These are phyloP conservation scores for Caenorhabditis sp. DNA, from an alignment of 2,888 invertebrate genomes.

Conservation along the genomic window DNA sequence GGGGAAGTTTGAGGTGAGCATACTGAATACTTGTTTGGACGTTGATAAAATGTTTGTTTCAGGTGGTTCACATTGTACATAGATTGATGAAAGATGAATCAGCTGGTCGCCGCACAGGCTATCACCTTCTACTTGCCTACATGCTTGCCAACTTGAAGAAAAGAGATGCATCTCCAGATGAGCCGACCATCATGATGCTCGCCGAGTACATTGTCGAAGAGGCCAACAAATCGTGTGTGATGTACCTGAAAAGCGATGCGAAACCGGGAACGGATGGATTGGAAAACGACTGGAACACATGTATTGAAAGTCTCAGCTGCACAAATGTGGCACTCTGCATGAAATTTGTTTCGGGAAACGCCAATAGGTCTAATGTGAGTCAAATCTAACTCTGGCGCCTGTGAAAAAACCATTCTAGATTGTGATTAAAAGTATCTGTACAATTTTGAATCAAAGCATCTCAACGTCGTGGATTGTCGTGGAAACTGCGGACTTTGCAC, in stretches of 20 bases:
- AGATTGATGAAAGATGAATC: constrained; percentile 27
- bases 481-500: constrained; percentile 46
- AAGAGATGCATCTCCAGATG: constrained; percentile 3
- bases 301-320: constrained; percentile 53
- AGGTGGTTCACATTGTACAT: constrained; percentile 30
- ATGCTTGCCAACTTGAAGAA: constrained; percentile 3
- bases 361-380: constrained; percentile 39
- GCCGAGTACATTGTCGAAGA: constrained; percentile 46
- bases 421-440: constrained; percentile 29
- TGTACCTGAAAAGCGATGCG: constrained; percentile 17
- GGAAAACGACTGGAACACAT: constrained; percentile 26
- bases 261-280: not conserved
- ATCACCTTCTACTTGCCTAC: constrained; percentile 36
- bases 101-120: not conserved
- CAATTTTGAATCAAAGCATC: constrained; percentile 33
- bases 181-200: constrained; percentile 45
- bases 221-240: constrained; percentile 7
- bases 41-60: not conserved
- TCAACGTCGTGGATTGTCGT: constrained; percentile 31
- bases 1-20: constrained; percentile 31
- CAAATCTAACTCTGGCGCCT: not conserved
- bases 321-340: constrained; percentile 36
- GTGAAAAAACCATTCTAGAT: constrained; percentile 24
- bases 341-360: constrained; percentile 14
- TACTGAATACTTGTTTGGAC: not conserved